A percentile compares a stretch with the other conserved stretches of the same genome.
Conservation (phyloP, 2,888 invertebrate species). For the Apodemia mormo region DNA sequence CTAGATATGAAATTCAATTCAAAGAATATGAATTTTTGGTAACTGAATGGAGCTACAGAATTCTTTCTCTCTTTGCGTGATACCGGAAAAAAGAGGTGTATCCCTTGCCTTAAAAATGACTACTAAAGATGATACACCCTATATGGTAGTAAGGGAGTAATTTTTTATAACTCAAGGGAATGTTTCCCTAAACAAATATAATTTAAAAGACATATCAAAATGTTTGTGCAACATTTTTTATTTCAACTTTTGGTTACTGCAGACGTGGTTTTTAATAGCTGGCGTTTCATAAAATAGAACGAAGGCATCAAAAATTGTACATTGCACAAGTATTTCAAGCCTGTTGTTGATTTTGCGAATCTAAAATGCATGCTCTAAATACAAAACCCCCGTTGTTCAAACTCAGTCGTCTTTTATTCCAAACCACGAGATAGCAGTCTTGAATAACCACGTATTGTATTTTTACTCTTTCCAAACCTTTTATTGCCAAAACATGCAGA, state of each 20-base stretch:
- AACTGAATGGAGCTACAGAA: too few species aligned
- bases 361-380: constrained; percentile 67
- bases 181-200: too few species aligned
- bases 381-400: constrained; percentile 51
- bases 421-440: constrained; percentile 55
- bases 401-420: constrained; percentile 59
- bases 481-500: constrained; percentile 17
- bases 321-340: constrained; percentile 26
- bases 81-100: too few species aligned
- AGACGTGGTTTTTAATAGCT: constrained; percentile 9
- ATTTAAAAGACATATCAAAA: neutral
- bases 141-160: too few species aligned
- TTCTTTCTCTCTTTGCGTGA: too few species aligned
- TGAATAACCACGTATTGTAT: constrained; percentile 38
- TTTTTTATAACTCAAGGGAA: too few species aligned
- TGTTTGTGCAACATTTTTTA: neutral
- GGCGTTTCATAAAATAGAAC: constrained; percentile 18
- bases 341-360: constrained; percentile 54
- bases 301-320: constrained; percentile 17
- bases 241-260: neutral
- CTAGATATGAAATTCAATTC: too few species aligned
- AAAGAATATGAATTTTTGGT: too few species aligned
- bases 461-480: constrained; percentile 24
- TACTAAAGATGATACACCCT: too few species aligned
- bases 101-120: too few species aligned